Base-by-base conservation (phyloP, 2,797 vertebrate genomes). In the Acomys russatus region DNA sequence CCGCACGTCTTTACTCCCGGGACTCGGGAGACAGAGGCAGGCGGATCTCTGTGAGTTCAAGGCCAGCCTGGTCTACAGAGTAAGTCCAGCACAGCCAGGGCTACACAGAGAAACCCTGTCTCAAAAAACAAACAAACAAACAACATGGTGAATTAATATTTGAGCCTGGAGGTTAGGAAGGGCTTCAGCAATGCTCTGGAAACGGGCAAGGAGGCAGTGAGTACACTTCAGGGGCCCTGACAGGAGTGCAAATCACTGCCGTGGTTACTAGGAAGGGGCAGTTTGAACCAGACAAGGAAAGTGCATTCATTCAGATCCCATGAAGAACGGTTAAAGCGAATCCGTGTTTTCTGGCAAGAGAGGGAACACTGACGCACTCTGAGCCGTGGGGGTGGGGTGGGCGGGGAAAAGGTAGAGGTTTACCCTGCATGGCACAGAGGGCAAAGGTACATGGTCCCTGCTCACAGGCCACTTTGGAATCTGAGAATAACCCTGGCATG, bases 211-310 rank as follows among this genome's bases (percentile, higher is more conserved):
- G 83, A 22, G 44, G 44, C 25, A 22, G 20, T 8, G 22, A 49
- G 7, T 28, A 28, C 30, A 87, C 84, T 86, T 94, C 28, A 64
- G 91, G 23, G 92, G 66, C 94, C 79, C 61, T 61, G 30, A 68
- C 90, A 64, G 85, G 61, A 92, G 59, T 38, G 70, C 44, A 33
- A 54, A 70, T 0, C 30, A 64, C 44, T 56, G 44, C 44, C 44
- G 44, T 44, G 44, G 44, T 44, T 44, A 44, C 44, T 44, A 44
- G 44, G 44, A 44, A 44, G 23, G 38, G 87, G 66, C 38, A 71
- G 91, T 90, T 73, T 89, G 82, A 63, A 63, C 79, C 44, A 28
- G 94, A 64, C 33, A 30, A 70, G 30, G 66, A 88, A 71, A 90
- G 84, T 33, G 12, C 74, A 71, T 63, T 70, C 71, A 59, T 59